Evolutionary conservation across 2,797 vertebrate species (phyloP).

Genomic region (Chrosomus eos): DNA sequence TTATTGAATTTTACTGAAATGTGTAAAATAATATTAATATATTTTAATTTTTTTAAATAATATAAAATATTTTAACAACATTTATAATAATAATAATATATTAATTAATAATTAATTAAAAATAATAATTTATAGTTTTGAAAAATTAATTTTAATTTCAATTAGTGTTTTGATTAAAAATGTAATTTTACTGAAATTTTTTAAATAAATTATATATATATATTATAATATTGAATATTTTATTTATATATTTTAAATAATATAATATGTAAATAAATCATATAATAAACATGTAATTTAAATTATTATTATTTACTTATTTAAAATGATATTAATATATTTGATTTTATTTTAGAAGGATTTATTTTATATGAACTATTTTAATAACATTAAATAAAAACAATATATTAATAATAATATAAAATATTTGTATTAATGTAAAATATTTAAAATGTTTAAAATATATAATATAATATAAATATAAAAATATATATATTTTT

Average conservation of each 20-base stretch:
- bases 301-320: no score
- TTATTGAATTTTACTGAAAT: conserved; percentile 6
- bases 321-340: no score
- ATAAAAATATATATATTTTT: no score
- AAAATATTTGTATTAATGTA: no score
- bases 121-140: background rate
- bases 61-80: background rate
- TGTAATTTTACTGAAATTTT: background rate
- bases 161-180: background rate
- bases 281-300: background rate
- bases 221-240: no score
- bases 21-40: background rate
- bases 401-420: no score
- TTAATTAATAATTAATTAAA: background rate
- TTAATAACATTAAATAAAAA: no score
- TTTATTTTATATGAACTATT: no score
- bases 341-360: no score
- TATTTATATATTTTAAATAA: no score
- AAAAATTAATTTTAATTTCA: background rate
- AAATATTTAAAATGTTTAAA: background rate
- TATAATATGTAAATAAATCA: no score
- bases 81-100: background rate
- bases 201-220: background rate
- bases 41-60: background rate
- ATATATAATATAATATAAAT: no score